Percentiles rank a stretch among this genome's conserved stretches.
phyloP scores from a whole-genome alignment of 2,888 invertebrate genomes.

The Cephus pygmeus region DNA sequence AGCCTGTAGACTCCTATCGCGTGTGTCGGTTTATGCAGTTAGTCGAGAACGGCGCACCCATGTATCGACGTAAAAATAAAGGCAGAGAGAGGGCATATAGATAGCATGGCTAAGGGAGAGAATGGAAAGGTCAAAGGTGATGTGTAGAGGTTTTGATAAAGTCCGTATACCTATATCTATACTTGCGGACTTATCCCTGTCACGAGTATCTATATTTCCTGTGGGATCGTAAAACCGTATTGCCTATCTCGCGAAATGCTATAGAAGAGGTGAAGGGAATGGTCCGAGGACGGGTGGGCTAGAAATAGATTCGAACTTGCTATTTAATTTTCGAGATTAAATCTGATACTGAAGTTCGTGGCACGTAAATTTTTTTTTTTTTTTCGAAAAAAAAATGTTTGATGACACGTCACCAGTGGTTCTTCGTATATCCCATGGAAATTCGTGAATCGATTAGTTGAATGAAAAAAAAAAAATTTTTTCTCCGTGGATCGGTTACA shows the following conservation, averaged over 20 bases:
- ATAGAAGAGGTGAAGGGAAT: background rate
- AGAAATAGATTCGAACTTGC: background rate
- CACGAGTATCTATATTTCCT: background rate
- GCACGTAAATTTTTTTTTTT: background rate
- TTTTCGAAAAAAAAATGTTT: background rate
- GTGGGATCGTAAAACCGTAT: background rate
- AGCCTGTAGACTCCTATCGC: background rate
- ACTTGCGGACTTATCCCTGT: background rate
- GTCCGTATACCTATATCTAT: background rate
- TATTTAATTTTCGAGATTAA: background rate
- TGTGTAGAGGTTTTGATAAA: background rate
- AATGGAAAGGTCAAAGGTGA: background rate
- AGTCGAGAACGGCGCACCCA: constrained; percentile 21
- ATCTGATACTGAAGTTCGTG: background rate
- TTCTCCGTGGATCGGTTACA: background rate
- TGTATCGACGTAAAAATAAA: constrained; percentile 19
- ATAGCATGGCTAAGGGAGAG: background rate
- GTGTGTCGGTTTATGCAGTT: background rate
- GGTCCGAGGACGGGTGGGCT: background rate
- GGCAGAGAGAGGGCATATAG: background rate
- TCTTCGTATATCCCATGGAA: background rate
- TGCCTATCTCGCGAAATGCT: background rate
- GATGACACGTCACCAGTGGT: no score
- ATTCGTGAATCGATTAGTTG: background rate
- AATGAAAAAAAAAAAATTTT: background rate